Percentiles rank a stretch among this genome's conserved stretches.
Conservation (phyloP, 1,140 invertebrate genomes). For the Drosophila persimilis region DNA sequence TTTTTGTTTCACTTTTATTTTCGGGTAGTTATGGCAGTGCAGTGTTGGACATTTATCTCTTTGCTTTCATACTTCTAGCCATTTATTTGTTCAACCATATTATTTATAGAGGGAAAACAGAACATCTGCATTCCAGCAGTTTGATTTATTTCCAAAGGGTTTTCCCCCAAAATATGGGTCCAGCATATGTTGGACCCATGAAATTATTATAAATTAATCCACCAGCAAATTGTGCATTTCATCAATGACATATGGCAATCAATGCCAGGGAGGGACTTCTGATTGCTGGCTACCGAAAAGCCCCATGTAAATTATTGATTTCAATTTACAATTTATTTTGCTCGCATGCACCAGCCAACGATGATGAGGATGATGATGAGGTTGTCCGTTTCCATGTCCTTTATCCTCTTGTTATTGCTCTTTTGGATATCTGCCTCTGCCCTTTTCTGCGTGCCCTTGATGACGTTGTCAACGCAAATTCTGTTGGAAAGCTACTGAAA, state of each 20-base stretch:
- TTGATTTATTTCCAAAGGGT: slow-evolving; percentile 8
- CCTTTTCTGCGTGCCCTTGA: slow-evolving; percentile 1
- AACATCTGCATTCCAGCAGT: slow-evolving; percentile 14
- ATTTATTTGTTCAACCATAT: too few species aligned
- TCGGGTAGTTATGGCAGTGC: too few species aligned
- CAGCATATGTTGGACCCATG: not conserved
- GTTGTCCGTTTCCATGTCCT: slow-evolving; percentile 6
- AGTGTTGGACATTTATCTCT: too few species aligned
- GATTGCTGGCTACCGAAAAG: slow-evolving; percentile 25
- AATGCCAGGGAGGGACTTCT: not conserved
- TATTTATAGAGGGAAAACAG: too few species aligned
- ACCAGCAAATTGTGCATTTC: not conserved
- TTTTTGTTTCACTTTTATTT: too few species aligned
- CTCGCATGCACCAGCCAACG: slow-evolving; percentile 14
- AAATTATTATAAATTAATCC: not conserved
- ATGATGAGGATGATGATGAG: slow-evolving; percentile 8
- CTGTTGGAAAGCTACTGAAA: slow-evolving; percentile 58
- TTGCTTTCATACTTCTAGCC: too few species aligned
- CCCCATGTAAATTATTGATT: slow-evolving; percentile 66
- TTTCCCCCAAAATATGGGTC: not conserved
- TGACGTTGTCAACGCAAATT: slow-evolving; percentile 59
- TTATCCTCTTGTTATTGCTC: slow-evolving; percentile 16
- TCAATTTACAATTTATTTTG: slow-evolving; percentile 67
- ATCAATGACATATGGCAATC: not conserved
- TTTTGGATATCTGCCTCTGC: slow-evolving; percentile 27